A percentile compares a stretch with the other conserved stretches of the same genome.
Evolutionary conservation across 1,140 invertebrate species (phyloP).

Genomic region (Onthophagus taurus): DNA sequence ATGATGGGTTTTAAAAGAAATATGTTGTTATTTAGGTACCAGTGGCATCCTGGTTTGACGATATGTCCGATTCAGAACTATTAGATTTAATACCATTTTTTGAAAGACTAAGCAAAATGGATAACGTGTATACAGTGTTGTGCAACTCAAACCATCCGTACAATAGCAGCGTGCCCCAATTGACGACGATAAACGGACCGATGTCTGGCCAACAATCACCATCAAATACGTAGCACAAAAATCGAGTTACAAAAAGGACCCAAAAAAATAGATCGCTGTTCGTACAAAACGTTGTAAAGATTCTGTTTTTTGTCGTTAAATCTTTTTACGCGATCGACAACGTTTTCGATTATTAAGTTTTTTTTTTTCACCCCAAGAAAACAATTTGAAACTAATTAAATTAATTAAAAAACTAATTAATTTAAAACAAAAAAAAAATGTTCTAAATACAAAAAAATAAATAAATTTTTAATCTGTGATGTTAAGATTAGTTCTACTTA

Average conservation of each 20-base stretch:
- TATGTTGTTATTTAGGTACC: slow-evolving; percentile 63
- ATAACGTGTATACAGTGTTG: slow-evolving; percentile 87
- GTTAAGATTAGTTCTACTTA: too few relatives aligned
- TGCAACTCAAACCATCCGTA: slow-evolving; percentile 81
- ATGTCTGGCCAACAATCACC: slow-evolving; percentile 16
- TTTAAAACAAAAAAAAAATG: too few relatives aligned
- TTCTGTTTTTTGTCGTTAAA: slow-evolving; percentile 13
- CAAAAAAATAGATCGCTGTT: too few relatives aligned
- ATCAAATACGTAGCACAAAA: slow-evolving; percentile 27
- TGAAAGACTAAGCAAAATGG: slow-evolving; percentile 87
- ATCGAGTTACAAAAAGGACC: too few relatives aligned
- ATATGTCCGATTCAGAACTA: slow-evolving; percentile 90
- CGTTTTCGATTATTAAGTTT: not conserved
- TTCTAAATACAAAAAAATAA: too few relatives aligned
- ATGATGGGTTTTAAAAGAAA: slow-evolving; percentile 2
- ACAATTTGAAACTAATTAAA: too few relatives aligned
- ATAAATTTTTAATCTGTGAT: too few relatives aligned
- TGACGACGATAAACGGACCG: slow-evolving; percentile 24
- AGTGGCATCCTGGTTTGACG: slow-evolving; percentile 96
- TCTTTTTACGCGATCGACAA: slow-evolving; percentile 9
- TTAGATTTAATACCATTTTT: slow-evolving; percentile 93
- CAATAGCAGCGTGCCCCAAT: slow-evolving; percentile 39
- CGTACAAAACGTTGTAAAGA: slow-evolving; percentile 13
- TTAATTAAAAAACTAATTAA: too few relatives aligned
- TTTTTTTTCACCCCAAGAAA: not conserved